Base-by-base conservation (phyloP, 2,797 vertebrate species). In the Onychomys leucogaster region DNA sequence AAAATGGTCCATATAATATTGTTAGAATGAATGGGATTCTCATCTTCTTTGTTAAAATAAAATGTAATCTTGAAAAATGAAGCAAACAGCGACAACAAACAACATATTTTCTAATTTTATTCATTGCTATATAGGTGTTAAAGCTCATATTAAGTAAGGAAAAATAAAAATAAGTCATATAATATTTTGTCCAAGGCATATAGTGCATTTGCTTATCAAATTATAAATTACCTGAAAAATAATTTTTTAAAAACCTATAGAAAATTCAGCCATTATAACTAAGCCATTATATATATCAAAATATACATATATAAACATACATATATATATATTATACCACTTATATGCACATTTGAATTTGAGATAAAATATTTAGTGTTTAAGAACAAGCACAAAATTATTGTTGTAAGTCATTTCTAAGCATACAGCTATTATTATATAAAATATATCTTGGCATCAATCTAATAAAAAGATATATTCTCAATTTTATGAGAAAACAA, bases 311-410 rank as follows among this genome's bases (percentile, higher is more conserved):
- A 75, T 4, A 73, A 5, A 73, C 3, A 73, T 9, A 73, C 19
- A 41, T 41, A 41, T 61, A 25, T 46, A 55, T 55, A 55, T 5
- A 6, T 2, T 84, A 49, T 29, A 90, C 5, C n/a, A 89, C 1
- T 55, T 27, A 2, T 59, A 6, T 52, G 34, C 11, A 49, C 16
- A 6, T 73, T 76, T 94, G 41, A 95, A 80, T 87, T n/a, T 89
- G 83, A 87, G 27, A 12, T 67, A 63, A 37, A 61, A 46, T 75
- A 91, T 41, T 96, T 92, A 89, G 9, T 43, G 14, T 93, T 77
- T 83, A 71, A 11, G 9, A 77, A 78, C 43, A n/a, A 86, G 57
- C 6, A 5, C n/a, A 55, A 83, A 89, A 83, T 4, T 69, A 34
- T 34, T 71, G 14, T 88, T 90, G 5, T 25, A 21, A 46, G 1